Conservation (phyloP, 1,140 invertebrate genomes). For the Epicauta chinensis region DNA sequence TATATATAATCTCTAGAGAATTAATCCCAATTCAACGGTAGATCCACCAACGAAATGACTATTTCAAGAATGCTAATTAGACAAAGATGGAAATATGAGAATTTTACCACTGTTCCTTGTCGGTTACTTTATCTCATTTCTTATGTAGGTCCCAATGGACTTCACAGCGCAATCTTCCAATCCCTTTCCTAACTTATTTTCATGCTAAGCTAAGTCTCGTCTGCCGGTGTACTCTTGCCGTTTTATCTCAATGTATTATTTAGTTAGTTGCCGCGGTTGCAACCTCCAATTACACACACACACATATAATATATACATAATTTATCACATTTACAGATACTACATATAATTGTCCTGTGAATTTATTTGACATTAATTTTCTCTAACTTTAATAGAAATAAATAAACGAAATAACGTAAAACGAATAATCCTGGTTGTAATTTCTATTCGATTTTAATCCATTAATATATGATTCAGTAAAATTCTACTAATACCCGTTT, state of each 20-base stretch:
- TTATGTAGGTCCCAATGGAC: conserved; percentile 31
- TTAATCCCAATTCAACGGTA: conserved; percentile 10
- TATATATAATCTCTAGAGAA: conserved; percentile 8
- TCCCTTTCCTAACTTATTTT: conserved; percentile 34
- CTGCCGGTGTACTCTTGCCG: conserved; percentile 19
- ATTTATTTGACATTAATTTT: too few species aligned
- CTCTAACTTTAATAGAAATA: too few species aligned
- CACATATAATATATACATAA: conserved; percentile 19
- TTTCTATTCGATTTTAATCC: conserved; percentile 16
- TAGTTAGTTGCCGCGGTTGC: conserved; percentile 25
- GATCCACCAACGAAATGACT: conserved; percentile 27
- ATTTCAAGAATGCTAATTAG: conserved; percentile 37
- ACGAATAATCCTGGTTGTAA: conserved; percentile 6
- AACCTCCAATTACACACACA: conserved; percentile 14
- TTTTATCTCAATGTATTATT: conserved; percentile 29
- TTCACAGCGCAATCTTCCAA: conserved; percentile 31
- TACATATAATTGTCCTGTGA: neutral
- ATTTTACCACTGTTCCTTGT: conserved; percentile 28
- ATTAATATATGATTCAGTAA: conserved; percentile 16
- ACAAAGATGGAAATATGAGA: conserved; percentile 33
- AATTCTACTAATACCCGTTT: conserved; percentile 12
- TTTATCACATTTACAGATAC: conserved; percentile 17
- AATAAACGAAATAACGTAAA: too few species aligned
- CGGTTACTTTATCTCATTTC: conserved; percentile 35
- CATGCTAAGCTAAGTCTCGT: conserved; percentile 31